Evolutionary conservation across 2,888 invertebrate genomes (phyloP), one percentile per base, ranked within the genome.

Genomic region (Theretra japonica): DNA sequence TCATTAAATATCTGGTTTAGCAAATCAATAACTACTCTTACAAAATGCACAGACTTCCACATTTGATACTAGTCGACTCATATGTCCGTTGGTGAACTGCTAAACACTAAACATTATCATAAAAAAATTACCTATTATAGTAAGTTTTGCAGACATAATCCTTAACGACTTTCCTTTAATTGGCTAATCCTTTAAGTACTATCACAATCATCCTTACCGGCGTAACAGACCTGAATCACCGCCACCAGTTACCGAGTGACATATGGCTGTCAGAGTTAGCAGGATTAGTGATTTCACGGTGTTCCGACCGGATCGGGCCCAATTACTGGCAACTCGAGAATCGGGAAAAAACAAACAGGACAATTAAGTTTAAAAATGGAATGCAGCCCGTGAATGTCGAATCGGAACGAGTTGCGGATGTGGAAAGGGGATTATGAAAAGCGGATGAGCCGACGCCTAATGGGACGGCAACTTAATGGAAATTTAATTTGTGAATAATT

Each of bases 181-280:
- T 41, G n/a, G 15, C 41, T 15, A 41, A 41, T 15, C 15, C 15
- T 15, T 41, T 28, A 28, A 28, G 28, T 28, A 28, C 41, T n/a
- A 53, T 53, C 2, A 53, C 53, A 17, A 7, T 41, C 41, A 65
- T 65, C 48, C 19, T 23, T 23, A 11, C 6, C 11, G 11, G 23
- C 21, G 23, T 23, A 48, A 23, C 48, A 48, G 62, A 56, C 62
- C 65, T 33, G 25, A 65, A 23, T 33, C 53, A 23, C 21, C 65
- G 48, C 21, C 65, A 72, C 86, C 92, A 91, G 91, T 94, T 94
- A 93, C 84, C 76, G 81, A 87, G 87, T 93, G 93, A 94, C 94
- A 94, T 94, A 94, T 93, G 93, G 93, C 90, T 93, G 94, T 93
- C 94, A 93, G 90, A 94, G 94, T 94, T 94, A 94, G 93, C 88